Percentiles rank a stretch among this genome's conserved stretches.
Conservation (phyloP, 2,797 vertebrate genomes). For the Sardinella longiceps region DNA sequence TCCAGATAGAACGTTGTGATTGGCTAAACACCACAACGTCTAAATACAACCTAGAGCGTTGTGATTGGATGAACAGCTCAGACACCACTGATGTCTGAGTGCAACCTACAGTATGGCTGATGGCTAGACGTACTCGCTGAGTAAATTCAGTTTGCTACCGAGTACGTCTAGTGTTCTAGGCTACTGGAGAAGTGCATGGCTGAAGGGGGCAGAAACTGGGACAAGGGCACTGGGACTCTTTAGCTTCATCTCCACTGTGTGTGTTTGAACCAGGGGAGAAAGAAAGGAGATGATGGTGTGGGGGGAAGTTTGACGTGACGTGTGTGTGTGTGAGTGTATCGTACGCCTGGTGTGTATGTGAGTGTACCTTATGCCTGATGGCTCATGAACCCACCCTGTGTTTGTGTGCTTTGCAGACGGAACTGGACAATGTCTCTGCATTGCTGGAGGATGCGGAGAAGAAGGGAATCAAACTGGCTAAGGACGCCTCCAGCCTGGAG, state of each 20-base stretch:
- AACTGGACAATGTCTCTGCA: constrained; percentile 88
- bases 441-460: constrained; percentile 94
- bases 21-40: too few species aligned
- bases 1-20: too few species aligned
- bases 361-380: background rate
- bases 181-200: too few species aligned
- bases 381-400: background rate
- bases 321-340: too few species aligned
- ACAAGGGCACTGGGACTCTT: background rate
- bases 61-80: too few species aligned
- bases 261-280: background rate
- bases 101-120: too few species aligned
- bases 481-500: constrained; percentile 88
- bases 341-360: background rate
- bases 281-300: background rate
- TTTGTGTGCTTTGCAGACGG: constrained; percentile 72
- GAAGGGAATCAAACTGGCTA: constrained; percentile 91
- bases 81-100: too few species aligned
- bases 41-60: too few species aligned
- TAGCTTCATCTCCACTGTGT: background rate
- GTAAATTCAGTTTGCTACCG: too few species aligned
- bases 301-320: background rate
- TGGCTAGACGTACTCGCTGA: too few species aligned
- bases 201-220: background rate
- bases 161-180: too few species aligned